Evolutionary conservation across 2,888 invertebrate species (phyloP), one percentile per base, ranked within the genome.

Genomic region (Chymomyza amoena): DNA sequence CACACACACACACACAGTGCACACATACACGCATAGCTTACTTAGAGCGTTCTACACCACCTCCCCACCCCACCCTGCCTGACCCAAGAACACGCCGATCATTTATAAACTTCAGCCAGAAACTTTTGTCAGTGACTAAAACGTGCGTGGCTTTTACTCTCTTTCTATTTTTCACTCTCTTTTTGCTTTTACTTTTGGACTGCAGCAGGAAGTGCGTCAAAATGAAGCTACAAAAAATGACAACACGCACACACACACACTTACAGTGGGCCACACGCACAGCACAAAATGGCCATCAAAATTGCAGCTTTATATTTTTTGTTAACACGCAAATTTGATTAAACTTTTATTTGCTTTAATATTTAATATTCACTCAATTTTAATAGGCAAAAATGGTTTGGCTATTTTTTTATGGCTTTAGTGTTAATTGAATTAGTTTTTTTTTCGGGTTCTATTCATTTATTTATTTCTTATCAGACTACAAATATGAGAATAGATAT

Each of bases 361-460:
- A 36, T 25, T 57, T 59, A 39, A 32, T 32, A 36, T n/a, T 15
- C 67, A 54, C 25, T 54, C 60, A 63, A 68, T 54, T 73, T 79
- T 70, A 77, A 60, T 72, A 60, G 79, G 64, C 82, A 66, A 70
- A 66, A 70, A 69, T 70, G 73, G 50, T 72, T 79, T 32, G 62
- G 57, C 25, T 13, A 18, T 15, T 57, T 81, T 84, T 87, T 20
- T 87, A 80, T 87, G 69, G 36, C 63, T 32, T 52, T 64, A 64
- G 68, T 70, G 84, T 84, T 84, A 87, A 84, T 87, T 84, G 84
- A 84, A 87, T 84, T 84, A 87, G 77, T 81, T 83, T 78, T 69
- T 54, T 9, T 51, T 15, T 75, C 64, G 25, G 25, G 64, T 32
- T 61, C 68, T 59, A 50, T 4, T 32, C 32, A 51, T 63, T 56